These are phyloP conservation scores for Nilaparvata lugens DNA, from an alignment of 1,140 invertebrate genomes.

Conservation along the genomic window DNA sequence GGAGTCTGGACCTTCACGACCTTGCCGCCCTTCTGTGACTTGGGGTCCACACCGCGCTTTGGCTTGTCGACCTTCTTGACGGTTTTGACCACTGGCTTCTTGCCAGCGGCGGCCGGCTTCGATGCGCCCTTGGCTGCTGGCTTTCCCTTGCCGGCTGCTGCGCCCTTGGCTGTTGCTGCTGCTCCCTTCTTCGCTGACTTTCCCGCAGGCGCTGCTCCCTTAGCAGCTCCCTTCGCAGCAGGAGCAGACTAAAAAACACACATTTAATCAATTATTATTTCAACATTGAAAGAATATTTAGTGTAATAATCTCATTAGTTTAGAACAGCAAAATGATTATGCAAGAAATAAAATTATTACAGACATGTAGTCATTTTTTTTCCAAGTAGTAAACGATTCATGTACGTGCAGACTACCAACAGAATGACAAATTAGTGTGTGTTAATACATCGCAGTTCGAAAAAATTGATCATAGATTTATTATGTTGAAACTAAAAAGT, in stretches of 20 bases:
- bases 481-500: no score
- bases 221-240: conserved; percentile 35
- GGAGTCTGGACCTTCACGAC: conserved; percentile 27
- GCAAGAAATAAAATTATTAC: no score
- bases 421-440: no score
- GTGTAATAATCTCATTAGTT: no score
- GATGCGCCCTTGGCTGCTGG: conserved; percentile 43
- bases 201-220: conserved; percentile 27
- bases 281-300: no score
- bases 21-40: conserved; percentile 31
- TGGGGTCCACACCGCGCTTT: conserved; percentile 27
- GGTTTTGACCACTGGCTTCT: conserved; percentile 31
- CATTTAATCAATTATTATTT: no score
- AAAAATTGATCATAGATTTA: no score
- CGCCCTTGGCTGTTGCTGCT: conserved; percentile 32
- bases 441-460: no score
- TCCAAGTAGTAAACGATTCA: no score
- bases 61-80: conserved; percentile 27
- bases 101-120: conserved; percentile 35
- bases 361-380: no score
- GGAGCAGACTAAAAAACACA: conserved; percentile 18
- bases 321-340: no score
- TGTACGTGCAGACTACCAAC: no score
- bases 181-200: conserved; percentile 20
- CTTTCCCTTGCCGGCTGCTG: conserved; percentile 43